Evolutionary conservation across 2,888 invertebrate species (phyloP), one percentile per base, ranked within the genome.

Genomic region (Drosophila meridiana): DNA sequence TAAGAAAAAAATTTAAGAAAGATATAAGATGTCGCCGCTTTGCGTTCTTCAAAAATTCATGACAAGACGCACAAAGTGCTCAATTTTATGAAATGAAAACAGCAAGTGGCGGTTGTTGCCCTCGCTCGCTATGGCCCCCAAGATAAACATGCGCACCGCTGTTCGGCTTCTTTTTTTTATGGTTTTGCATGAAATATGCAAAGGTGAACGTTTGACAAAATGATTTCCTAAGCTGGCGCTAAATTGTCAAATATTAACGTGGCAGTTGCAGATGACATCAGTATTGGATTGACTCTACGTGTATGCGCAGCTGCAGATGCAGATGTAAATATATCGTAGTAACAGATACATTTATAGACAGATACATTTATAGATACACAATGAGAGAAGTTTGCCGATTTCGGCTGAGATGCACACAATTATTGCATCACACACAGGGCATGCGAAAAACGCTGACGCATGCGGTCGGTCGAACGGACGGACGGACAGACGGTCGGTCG

Each of bases 61-160:
- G 88, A 83, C 78, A 88, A 88, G 83, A 73, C 83, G 74, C 73
- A 83, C 76, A 89, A 86, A 89, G 90, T 86, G 89, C 85, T 85
- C 78, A 85, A 86, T 73, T 88, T 86, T 86, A 80, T 86, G 87
- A 83, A 89, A 85, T 83, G 78, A 88, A 80, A 89, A 76, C 76
- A 78, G 76, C 68, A 76, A 85, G 72, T 72, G 83, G 74, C 62
- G 66, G 75, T 85, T 73, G 71, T 71, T 71, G 73, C 56, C 58
- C 66, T 53, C 59, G 42, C 32, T 11, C 5, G 32, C 4, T 13
- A 38, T 20, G 43, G 45, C 30, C 36, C 55, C 28, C 38, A 40
- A 28, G 28, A 42, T 20, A 40, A 40, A 26, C 11, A 42, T 65
- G 66, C 42, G 28, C 20, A 43, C 64, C 59, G 65, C 62, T 62